Conservation (phyloP, 2,113 vertebrate species). For the Sinocyclocheilus grahami region DNA sequence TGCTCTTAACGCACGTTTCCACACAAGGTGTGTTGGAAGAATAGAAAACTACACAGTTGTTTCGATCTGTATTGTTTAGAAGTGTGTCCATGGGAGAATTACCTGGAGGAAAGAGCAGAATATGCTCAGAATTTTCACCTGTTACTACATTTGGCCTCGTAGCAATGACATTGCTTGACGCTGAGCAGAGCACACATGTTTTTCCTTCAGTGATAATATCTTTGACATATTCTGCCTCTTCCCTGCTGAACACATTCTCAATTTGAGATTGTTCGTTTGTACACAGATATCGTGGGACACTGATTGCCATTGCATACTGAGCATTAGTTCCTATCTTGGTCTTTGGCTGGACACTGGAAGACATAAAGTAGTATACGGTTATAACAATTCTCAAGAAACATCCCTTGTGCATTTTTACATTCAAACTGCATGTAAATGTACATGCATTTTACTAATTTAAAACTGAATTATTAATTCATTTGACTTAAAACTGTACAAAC, state of each 20-base stretch:
- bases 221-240: too few relatives aligned
- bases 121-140: neutral
- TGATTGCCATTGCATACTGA: conserved; percentile 5
- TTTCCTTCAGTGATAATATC: too few relatives aligned
- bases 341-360: too few relatives aligned
- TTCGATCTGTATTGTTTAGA: neutral
- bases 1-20: neutral
- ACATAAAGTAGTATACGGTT: too few relatives aligned
- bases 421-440: neutral
- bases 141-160: neutral
- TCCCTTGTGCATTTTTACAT: neutral
- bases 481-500: neutral
- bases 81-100: conserved; percentile 2
- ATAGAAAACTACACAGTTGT: conserved; percentile 1
- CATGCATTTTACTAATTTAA: neutral
- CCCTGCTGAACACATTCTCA: too few relatives aligned
- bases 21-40: neutral
- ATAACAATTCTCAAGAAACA: neutral
- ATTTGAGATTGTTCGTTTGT: too few relatives aligned
- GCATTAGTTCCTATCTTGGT: neutral
- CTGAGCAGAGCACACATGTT: too few relatives aligned
- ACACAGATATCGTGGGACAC: neutral
- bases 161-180: too few relatives aligned
- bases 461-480: neutral
- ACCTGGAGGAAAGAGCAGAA: neutral